These are phyloP conservation scores for Mesoclemmys tuberculata DNA, from an alignment of 2,113 vertebrate genomes.

Conservation along the genomic window DNA sequence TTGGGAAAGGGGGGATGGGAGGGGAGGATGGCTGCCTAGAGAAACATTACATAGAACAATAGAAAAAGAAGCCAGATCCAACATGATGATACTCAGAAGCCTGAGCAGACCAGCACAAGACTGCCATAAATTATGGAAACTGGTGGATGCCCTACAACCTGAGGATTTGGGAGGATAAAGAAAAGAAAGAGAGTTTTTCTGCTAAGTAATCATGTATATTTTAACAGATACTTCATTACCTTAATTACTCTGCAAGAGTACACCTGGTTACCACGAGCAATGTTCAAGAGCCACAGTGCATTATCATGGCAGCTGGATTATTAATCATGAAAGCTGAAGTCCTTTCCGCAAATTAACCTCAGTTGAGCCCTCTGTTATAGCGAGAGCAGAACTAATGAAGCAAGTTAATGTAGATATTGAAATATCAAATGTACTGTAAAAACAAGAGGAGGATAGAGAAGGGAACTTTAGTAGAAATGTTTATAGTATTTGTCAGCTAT, in stretches of 20 bases:
- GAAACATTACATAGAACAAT: neutral
- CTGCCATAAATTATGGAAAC: neutral
- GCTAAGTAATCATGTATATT: neutral
- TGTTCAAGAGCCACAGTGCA: neutral
- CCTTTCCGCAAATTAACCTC: constrained; percentile 63
- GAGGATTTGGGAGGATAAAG: neutral
- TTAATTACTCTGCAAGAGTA: constrained; percentile 17
- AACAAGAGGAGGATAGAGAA: neutral
- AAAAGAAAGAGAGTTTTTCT: neutral
- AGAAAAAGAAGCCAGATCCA: neutral
- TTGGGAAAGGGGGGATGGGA: neutral
- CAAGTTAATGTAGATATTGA: neutral
- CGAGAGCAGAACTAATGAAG: constrained; percentile 5
- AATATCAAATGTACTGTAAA: neutral
- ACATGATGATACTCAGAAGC: neutral
- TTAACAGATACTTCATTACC: constrained; percentile 1
- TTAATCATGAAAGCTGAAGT: constrained; percentile 57
- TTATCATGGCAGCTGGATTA: constrained; percentile 1
- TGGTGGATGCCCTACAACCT: neutral
- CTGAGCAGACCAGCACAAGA: neutral
- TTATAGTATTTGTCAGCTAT: neutral
- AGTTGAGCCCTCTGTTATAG: constrained; percentile 35
- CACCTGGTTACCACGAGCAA: constrained; percentile 14
- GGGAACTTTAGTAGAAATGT: neutral
- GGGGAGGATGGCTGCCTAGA: neutral